phyloP scores from a whole-genome alignment of 2,797 vertebrate genomes.

The Scyliorhinus canicula region DNA sequence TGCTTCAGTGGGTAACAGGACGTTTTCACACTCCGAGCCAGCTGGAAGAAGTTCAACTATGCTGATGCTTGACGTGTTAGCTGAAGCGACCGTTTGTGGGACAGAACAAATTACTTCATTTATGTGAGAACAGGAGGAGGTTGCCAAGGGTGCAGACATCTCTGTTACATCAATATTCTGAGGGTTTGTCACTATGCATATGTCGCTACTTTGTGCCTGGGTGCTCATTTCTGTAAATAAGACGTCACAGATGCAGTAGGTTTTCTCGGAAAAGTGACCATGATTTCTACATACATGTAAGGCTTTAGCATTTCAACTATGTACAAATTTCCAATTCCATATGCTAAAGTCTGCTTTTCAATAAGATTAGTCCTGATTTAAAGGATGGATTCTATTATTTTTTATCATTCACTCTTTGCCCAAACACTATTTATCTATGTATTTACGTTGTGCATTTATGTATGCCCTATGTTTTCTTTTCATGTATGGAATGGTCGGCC shows the following conservation, averaged over 20 bases:
- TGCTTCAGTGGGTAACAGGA: background rate
- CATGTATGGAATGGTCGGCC: too few relatives aligned
- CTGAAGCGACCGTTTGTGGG: background rate
- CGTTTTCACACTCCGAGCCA: background rate
- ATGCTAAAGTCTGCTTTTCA: too few relatives aligned
- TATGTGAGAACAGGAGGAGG: background rate
- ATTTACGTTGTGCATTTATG: too few relatives aligned
- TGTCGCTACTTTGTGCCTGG: background rate
- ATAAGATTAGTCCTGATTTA: background rate
- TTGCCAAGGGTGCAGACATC: background rate
- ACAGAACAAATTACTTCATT: background rate
- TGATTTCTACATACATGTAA: too few relatives aligned
- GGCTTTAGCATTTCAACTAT: too few relatives aligned
- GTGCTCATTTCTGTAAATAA: slow-evolving; percentile 3
- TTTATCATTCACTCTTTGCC: too few relatives aligned
- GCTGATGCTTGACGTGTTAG: background rate
- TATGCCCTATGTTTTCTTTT: too few relatives aligned
- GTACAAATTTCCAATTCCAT: too few relatives aligned
- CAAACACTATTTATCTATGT: background rate
- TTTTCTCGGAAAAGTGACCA: background rate
- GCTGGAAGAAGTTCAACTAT: background rate
- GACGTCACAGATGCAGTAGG: background rate
- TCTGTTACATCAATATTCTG: background rate
- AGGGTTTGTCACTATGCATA: too few relatives aligned
- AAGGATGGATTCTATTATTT: background rate